Percentiles rank a stretch among this genome's conserved stretches.
Evolutionary conservation across 1,140 invertebrate genomes (phyloP).

Genomic region (Drosophila arawakana): DNA sequence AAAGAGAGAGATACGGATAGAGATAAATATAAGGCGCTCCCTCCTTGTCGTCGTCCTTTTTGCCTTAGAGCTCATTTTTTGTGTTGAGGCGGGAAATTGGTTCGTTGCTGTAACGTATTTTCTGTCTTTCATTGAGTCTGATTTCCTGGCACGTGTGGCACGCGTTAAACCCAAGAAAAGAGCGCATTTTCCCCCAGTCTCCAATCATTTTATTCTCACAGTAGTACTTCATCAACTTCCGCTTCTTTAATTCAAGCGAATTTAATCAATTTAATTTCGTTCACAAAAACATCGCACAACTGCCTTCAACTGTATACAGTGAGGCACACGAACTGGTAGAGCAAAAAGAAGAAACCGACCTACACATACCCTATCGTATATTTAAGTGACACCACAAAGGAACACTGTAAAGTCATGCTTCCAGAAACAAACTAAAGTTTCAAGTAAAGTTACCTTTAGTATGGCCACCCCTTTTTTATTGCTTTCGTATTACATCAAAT

Average conservation of each 20-base stretch:
- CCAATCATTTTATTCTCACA: background rate
- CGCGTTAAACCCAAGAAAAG: slow-evolving; percentile 11
- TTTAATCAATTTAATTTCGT: slow-evolving; percentile 72
- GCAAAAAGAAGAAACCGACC: background rate
- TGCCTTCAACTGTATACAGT: slow-evolving; percentile 47
- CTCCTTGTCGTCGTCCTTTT: slow-evolving; percentile 22
- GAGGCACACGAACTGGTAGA: slow-evolving; percentile 9
- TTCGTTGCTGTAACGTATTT: slow-evolving; percentile 70
- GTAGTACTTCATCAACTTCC: slow-evolving; percentile 47
- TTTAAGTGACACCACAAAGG: no score
- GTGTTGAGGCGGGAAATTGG: slow-evolving; percentile 59
- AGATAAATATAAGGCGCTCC: slow-evolving; percentile 28
- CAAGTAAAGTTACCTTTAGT: no score
- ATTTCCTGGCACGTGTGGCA: slow-evolving; percentile 74
- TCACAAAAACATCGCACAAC: slow-evolving; percentile 54
- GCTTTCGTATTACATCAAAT: no score
- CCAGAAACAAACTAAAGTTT: no score
- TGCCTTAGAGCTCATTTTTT: slow-evolving; percentile 31
- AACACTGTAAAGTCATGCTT: no score
- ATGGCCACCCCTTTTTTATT: no score
- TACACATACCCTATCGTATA: background rate
- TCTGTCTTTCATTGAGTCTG: slow-evolving; percentile 28
- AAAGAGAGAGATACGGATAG: background rate
- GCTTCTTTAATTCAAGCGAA: slow-evolving; percentile 66
- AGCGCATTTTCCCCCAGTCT: background rate